phyloP scores from a whole-genome alignment of 2,797 vertebrate genomes.

The Calcarius lapponicus region DNA sequence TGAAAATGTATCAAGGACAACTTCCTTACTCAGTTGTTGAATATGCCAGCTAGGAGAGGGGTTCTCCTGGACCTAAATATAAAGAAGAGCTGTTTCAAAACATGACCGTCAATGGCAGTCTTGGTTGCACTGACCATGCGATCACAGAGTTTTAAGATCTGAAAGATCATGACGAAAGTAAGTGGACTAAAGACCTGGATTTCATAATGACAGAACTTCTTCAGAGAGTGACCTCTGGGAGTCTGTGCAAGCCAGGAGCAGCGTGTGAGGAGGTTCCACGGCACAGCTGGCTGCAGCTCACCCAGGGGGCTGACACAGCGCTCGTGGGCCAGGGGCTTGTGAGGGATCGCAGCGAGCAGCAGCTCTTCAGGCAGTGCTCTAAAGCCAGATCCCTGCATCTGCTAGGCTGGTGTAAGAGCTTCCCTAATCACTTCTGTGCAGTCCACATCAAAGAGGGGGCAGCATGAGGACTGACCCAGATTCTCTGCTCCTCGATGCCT shows the following conservation, averaged over 20 bases:
- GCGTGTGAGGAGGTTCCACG: fast-evolving
- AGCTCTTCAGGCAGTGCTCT: neutral
- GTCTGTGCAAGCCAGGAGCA: neutral
- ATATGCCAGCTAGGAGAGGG: neutral
- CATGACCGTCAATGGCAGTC: neutral
- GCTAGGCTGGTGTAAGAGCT: neutral
- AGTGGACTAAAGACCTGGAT: neutral
- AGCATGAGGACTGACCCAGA: neutral
- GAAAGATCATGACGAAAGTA: neutral
- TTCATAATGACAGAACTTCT: neutral
- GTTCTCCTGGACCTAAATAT: neutral
- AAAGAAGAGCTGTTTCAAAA: neutral
- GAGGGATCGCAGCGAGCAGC: neutral
- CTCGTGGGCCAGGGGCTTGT: neutral
- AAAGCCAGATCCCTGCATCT: neutral
- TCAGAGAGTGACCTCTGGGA: neutral
- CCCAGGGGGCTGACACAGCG: neutral
- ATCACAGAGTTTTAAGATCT: neutral
- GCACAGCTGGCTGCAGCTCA: neutral
- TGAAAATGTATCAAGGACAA: neutral
- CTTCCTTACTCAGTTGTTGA: neutral
- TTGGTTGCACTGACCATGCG: neutral
- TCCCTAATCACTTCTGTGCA: neutral
- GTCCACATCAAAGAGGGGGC: neutral
- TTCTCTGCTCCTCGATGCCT: neutral